Conservation (phyloP, 2,113 vertebrate species). For the Cyrtonyx montezumae region DNA sequence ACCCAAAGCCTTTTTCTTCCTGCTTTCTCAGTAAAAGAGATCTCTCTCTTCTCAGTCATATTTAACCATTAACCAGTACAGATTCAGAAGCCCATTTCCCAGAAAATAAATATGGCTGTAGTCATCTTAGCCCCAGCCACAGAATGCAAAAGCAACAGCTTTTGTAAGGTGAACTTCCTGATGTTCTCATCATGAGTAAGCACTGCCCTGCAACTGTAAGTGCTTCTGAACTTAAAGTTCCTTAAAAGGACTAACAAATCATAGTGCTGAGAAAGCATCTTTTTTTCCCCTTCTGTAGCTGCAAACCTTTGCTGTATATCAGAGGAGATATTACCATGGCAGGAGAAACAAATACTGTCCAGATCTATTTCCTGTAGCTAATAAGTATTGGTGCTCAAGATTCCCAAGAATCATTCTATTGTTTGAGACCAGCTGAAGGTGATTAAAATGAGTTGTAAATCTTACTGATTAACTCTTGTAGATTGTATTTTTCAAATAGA, state of each 20-base stretch:
- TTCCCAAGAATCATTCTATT: neutral
- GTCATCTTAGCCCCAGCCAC: neutral
- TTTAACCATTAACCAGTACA: neutral
- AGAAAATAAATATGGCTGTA: neutral
- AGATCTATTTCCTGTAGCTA: neutral
- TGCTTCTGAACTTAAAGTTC: neutral
- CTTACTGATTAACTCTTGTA: neutral
- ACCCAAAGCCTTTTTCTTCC: neutral
- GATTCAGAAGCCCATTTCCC: neutral
- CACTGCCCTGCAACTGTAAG: neutral
- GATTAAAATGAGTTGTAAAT: neutral
- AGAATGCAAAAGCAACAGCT: neutral
- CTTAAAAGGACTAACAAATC: neutral
- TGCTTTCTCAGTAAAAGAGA: neutral
- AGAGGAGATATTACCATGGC: neutral
- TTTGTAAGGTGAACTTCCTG: neutral
- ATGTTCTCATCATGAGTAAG: neutral
- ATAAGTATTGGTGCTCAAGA: neutral
- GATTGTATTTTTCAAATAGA: neutral
- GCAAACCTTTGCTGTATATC: neutral
- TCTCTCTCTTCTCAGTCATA: neutral
- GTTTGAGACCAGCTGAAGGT: neutral
- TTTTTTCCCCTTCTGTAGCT: neutral
- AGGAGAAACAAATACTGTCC: neutral
- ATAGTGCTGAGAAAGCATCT: neutral